Evolutionary conservation across 2,888 invertebrate species (phyloP), one percentile per base, ranked within the genome.

Genomic region (Criorhina ranunculi): DNA sequence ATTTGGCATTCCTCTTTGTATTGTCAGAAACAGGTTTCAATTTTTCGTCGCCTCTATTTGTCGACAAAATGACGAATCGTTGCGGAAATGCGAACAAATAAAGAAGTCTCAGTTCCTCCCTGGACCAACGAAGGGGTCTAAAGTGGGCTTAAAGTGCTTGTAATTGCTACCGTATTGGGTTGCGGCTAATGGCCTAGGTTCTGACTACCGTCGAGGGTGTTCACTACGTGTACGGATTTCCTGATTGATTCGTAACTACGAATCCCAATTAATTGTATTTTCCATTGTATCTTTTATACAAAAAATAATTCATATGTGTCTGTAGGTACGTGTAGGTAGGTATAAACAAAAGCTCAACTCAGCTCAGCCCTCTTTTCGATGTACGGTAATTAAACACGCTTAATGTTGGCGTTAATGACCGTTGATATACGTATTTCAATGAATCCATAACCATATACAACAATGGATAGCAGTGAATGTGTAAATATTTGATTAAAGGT

Each of bases 331-430:
- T n/a, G n/a, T n/a, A n/a, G n/a, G n/a, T n/a, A n/a, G n/a, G n/a
- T 4, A 29, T 35, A 33, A 35, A 37, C 49, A 51, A 51, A 40
- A 37, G 24, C 6, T 29, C 15, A 40, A 40, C 29, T 12, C 35
- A n/a, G 31, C 17, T 31, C 44, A 33, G 67, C 42, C 40, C 51
- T 31, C 40, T 12, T 24, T 42, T 12, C 29, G 15, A 42, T 17
- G 37, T 49, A 51, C 49, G 19, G 17, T 12, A 51, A 72, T 72
- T 60, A 49, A 37, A 70, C 24, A 15, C 40, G 59, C 49, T 59
- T 72, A 60, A 49, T 59, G 70, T 49, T 72, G 59, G 46, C 70
- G 46, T 72, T 72, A 72, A 72, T 72, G 70, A 60, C 59, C 70
- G 49, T 31, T 24, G 4, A 33, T n/a, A 3, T 49, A 33, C 44